Conservation (phyloP, 2,888 invertebrate genomes). For the Parnassius apollo region DNA sequence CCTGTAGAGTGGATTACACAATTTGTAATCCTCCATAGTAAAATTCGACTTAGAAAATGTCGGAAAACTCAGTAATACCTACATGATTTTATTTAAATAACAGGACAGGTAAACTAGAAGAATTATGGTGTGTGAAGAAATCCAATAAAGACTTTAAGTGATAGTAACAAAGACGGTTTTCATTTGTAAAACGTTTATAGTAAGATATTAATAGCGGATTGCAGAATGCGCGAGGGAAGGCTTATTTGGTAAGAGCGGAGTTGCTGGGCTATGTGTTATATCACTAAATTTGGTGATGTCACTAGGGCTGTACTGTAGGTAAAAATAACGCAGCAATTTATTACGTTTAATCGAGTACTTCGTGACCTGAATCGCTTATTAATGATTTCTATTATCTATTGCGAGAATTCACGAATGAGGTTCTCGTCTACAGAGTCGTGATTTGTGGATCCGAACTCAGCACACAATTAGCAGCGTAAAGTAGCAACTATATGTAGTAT, state of each 20-base stretch:
- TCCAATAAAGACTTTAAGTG: conserved; percentile 34
- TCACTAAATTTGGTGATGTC: conserved; percentile 22
- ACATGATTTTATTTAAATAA: conserved; percentile 53
- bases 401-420: too few relatives aligned
- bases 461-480: too few relatives aligned
- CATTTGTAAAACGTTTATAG: conserved; percentile 23
- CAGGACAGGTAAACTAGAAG: conserved; percentile 54
- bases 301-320: conserved; percentile 1
- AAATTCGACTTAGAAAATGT: conserved; percentile 27
- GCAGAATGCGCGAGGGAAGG: conserved; percentile 64
- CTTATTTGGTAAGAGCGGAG: conserved; percentile 67
- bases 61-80: conserved; percentile 43
- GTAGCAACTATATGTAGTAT: too few relatives aligned
- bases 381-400: too few relatives aligned
- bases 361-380: background rate
- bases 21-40: conserved; percentile 1
- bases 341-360: background rate
- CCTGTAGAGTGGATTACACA: conserved; percentile 18
- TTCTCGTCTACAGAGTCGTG: too few relatives aligned
- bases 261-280: conserved; percentile 28
- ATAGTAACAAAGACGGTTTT: conserved; percentile 34
- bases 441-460: too few relatives aligned
- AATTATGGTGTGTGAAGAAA: conserved; percentile 26
- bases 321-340: background rate
- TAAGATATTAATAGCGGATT: conserved; percentile 59